Percentiles rank a stretch among this genome's conserved stretches.
Evolutionary conservation across 2,797 vertebrate species (phyloP).

Genomic region (Tinamus major): DNA sequence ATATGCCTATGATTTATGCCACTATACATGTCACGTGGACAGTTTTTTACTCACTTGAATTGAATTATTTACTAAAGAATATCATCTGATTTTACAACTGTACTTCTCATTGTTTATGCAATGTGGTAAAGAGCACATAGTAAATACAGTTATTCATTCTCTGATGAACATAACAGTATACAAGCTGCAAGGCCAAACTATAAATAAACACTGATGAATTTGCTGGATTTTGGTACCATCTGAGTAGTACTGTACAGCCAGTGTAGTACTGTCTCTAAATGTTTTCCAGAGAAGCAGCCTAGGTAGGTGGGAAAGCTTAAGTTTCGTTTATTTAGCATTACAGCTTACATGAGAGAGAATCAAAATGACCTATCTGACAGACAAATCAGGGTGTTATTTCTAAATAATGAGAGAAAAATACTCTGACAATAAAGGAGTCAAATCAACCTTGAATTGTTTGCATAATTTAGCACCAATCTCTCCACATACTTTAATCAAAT

Average conservation of each 20-base stretch:
- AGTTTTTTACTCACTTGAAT: background rate
- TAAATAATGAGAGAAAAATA: background rate
- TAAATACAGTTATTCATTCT: background rate
- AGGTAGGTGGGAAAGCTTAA: background rate
- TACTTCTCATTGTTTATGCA: background rate
- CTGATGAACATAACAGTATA: background rate
- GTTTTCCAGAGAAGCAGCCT: background rate
- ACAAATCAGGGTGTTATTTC: background rate
- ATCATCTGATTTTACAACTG: background rate
- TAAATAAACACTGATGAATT: background rate
- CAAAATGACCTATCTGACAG: background rate
- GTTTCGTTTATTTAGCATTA: background rate
- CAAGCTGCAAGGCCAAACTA: background rate
- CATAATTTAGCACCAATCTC: background rate
- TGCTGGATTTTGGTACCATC: background rate
- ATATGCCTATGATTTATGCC: background rate
- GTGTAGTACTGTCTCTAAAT: background rate
- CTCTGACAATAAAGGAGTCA: background rate
- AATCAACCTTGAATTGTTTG: background rate
- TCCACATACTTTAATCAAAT: background rate
- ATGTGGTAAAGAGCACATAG: background rate
- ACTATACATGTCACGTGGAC: background rate
- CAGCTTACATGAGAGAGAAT: background rate
- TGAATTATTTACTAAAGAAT: no score
- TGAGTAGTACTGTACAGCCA: background rate